Evolutionary conservation across 2,888 invertebrate species (phyloP), one percentile per base, ranked within the genome.

Genomic region (Criorhina ranunculi): DNA sequence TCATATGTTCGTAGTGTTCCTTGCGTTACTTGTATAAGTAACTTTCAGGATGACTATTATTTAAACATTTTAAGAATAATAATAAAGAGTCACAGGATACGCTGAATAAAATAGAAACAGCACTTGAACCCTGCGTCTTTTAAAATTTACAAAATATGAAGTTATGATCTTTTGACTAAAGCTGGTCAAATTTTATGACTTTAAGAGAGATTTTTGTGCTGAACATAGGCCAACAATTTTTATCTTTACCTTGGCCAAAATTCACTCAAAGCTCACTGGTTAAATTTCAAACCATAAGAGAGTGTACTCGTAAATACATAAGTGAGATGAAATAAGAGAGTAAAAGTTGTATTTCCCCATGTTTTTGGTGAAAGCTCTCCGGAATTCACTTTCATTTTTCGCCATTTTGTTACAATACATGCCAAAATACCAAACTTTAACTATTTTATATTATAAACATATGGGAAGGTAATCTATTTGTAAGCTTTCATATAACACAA

Each of bases 381-480:
- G 12, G 46, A 70, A 85, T 70, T 85, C 85, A 85, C 85, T 85
- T 85, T 85, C 85, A 70, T 80, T 85, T 64, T 76, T 80, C 73
- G 69, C 53, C 49, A 69, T 78, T 73, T 78, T 57, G 29, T 31
- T 19, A 57, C 60, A 55, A 67, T 64, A 51, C 37, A 44, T 69
- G 12, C 35, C 72, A 11, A 73, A 31, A 60, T 40, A 35, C 17
- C 31, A 37, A 73, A 42, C 42, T 64, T 70, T 53, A 12, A 42
- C 53, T 9, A 66, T 57, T 46, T 53, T 37, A 12, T n/a, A 3
- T 29, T 7, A 0, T 24, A 44, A 83, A 64, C 83, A 85, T 80
- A 80, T 85, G 85, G 57, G 8, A 59, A 17, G 37, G 57, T 37
- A 49, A 64, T 67, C 55, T 19, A 37, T 49, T 19, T 6, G 0